Evolutionary conservation across 2,888 invertebrate genomes (phyloP), one percentile per base, ranked within the genome.

Genomic region (Graphium colonna): DNA sequence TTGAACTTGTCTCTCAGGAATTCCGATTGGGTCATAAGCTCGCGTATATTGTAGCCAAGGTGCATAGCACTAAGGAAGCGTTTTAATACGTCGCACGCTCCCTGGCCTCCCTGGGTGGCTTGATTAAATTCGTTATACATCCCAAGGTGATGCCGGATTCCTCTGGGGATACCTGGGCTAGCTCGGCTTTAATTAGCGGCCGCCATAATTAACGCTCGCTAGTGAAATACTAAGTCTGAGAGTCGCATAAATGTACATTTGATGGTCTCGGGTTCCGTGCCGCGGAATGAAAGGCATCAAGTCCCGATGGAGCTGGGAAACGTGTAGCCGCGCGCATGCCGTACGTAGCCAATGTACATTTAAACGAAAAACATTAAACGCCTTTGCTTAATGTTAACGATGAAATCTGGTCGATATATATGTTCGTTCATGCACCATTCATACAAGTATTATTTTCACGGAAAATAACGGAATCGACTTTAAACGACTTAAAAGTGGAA

Each of bases 41-140:
- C n/a, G 13, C 12, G 21, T 41, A 44, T 45, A 40, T 45, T 44
- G 39, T 31, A 49, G 21, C 48, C 8, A 17, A 42, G 26, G 41
- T 8, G 26, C 16, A 10, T n/a, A n/a, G 13, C 40, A 50, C 16
- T 42, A 28, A 41, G 41, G 41, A 36, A 50, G 28, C 44, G 31
- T 49, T 49, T 54, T 50, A 54, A 49, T 50, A 54, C 45, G 41
- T 33, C 13, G 50, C 41, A 18, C 40, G 43, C 33, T 49, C 44
- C 26, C 48, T 36, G 45, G 12, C 33, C 5, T 28, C 33, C 3
- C 38, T 28, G 26, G 28, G 13, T 53, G 12, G 54, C 50, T 54
- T 54, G 54, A 54, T 54, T 54, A 54, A 54, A 54, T 54, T 54
- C 45, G 54, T 50, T 54, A 50, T 50, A 49, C 39, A 54, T 41